These are phyloP conservation scores for Dermatemys mawii DNA, from an alignment of 2,113 vertebrate genomes.

Conservation along the genomic window DNA sequence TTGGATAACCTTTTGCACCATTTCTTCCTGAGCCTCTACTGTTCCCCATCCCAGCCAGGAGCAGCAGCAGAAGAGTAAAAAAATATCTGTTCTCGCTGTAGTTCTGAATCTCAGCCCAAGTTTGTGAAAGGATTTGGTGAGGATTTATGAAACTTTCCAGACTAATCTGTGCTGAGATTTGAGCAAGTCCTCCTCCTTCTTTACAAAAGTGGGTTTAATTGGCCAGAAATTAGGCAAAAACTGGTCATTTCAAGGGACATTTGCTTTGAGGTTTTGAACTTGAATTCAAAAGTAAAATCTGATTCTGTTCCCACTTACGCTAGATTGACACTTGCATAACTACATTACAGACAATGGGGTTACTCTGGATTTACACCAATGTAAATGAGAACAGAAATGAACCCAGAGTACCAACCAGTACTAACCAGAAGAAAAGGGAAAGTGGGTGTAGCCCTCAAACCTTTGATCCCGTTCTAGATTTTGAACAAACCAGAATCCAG, in stretches of 20 bases:
- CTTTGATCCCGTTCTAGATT: background rate
- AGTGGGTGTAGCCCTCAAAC: background rate
- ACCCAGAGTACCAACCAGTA: background rate
- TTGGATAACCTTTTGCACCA: slow-evolving; percentile 55
- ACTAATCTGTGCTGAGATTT: slow-evolving; percentile 65
- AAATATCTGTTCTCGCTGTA: slow-evolving; percentile 65
- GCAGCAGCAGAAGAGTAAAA: slow-evolving; percentile 42
- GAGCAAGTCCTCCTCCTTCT: slow-evolving; percentile 58
- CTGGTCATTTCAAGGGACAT: slow-evolving; percentile 27
- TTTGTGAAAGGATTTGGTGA: slow-evolving; percentile 69
- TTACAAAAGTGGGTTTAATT: slow-evolving; percentile 47
- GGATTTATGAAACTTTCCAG: slow-evolving; percentile 66
- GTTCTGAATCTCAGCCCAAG: slow-evolving; percentile 70
- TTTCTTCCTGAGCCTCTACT: slow-evolving; percentile 22
- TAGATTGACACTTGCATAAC: slow-evolving; percentile 44
- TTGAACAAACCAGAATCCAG: background rate
- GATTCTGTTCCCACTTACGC: slow-evolving; percentile 44
- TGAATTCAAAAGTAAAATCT: slow-evolving; percentile 46
- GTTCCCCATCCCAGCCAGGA: slow-evolving; percentile 57
- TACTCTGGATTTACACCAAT: background rate
- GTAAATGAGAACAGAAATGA: background rate
- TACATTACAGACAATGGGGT: background rate
- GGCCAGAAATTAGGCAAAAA: slow-evolving; percentile 64
- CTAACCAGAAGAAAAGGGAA: background rate
- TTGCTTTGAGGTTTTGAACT: slow-evolving; percentile 65